These are phyloP conservation scores for Palythoa caribaeorum DNA, from an alignment of 92 coral and sea anemone species.

Conservation along the genomic window DNA sequence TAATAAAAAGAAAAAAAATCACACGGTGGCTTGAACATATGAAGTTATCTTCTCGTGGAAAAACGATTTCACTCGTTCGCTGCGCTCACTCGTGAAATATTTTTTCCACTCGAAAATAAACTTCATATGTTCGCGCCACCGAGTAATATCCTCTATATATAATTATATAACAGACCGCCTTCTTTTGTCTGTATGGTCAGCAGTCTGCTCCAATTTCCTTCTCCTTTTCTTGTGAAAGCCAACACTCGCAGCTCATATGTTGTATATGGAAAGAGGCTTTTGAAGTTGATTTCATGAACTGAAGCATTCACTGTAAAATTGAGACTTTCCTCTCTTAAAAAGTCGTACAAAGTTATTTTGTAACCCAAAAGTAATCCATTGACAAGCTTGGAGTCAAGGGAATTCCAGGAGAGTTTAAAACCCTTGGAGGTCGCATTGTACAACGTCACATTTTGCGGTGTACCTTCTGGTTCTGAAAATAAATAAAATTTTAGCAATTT, in stretches of 20 bases:
- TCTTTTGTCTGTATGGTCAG: slow-evolving; percentile 72
- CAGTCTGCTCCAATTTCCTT: slow-evolving; percentile 60
- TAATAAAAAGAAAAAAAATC: too few species aligned
- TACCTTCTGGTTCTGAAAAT: slow-evolving; percentile 59
- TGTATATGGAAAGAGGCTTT: slow-evolving; percentile 75
- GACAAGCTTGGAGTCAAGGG: slow-evolving; percentile 41
- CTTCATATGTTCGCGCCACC: too few species aligned
- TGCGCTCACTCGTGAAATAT: too few species aligned
- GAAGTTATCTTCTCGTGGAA: too few species aligned
- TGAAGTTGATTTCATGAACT: slow-evolving; percentile 43
- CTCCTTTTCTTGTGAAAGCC: slow-evolving; percentile 82
- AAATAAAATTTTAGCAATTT: not conserved
- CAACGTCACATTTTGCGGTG: slow-evolving; percentile 55
- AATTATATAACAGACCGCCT: slow-evolving; percentile 64
- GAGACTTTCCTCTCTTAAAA: slow-evolving; percentile 54
- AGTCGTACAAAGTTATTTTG: slow-evolving; percentile 65
- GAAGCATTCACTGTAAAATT: slow-evolving; percentile 66
- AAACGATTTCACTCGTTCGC: too few species aligned
- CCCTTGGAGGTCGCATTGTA: slow-evolving; percentile 36
- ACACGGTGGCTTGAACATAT: too few species aligned
- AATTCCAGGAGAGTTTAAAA: slow-evolving; percentile 62
- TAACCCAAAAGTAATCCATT: slow-evolving; percentile 81
- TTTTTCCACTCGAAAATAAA: too few species aligned
- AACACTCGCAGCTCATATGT: slow-evolving; percentile 67
- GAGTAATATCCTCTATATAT: too few species aligned